Evolutionary conservation across 1,140 invertebrate species (phyloP).

Genomic region (Branchinecta lindahli): DNA sequence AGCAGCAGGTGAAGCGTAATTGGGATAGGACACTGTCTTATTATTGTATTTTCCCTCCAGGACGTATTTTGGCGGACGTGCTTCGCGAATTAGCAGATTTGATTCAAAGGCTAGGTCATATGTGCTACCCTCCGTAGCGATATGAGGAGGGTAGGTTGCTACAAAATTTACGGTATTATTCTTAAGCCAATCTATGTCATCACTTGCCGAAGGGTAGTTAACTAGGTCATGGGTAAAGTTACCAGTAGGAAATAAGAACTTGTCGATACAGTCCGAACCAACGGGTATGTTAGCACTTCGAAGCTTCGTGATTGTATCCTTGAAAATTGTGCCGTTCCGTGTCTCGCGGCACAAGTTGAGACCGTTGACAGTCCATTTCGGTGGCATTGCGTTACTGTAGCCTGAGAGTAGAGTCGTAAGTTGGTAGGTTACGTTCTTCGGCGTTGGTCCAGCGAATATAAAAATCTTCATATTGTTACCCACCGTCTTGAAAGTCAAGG

Average conservation of each 20-base stretch:
- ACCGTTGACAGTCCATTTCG: slow-evolving; percentile 32
- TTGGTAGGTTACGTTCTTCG: slow-evolving; percentile 31
- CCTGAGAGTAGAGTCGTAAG: slow-evolving; percentile 28
- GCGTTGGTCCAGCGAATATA: slow-evolving; percentile 30
- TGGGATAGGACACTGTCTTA: slow-evolving; percentile 9
- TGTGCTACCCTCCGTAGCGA: neutral
- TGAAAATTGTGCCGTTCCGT: slow-evolving; percentile 25
- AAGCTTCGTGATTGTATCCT: slow-evolving; percentile 27
- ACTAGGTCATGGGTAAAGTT: neutral
- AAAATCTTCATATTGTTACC: slow-evolving; percentile 29
- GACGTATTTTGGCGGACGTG: neutral
- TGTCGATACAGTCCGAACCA: slow-evolving; percentile 22
- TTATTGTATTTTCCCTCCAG: neutral
- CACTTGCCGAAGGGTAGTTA: neutral
- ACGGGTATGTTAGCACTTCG: slow-evolving; percentile 23
- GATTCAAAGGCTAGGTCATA: no score
- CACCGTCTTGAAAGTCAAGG: slow-evolving; percentile 23
- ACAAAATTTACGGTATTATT: slow-evolving; percentile 12
- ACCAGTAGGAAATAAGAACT: slow-evolving; percentile 12
- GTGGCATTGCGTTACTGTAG: slow-evolving; percentile 22
- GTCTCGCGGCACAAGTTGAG: slow-evolving; percentile 33
- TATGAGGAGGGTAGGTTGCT: slow-evolving; percentile 9
- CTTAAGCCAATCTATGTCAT: neutral
- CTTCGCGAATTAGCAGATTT: neutral
- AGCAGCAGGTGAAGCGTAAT: neutral